Evolutionary conservation across 2,888 invertebrate species (phyloP).

Genomic region (Tridacna gigas): DNA sequence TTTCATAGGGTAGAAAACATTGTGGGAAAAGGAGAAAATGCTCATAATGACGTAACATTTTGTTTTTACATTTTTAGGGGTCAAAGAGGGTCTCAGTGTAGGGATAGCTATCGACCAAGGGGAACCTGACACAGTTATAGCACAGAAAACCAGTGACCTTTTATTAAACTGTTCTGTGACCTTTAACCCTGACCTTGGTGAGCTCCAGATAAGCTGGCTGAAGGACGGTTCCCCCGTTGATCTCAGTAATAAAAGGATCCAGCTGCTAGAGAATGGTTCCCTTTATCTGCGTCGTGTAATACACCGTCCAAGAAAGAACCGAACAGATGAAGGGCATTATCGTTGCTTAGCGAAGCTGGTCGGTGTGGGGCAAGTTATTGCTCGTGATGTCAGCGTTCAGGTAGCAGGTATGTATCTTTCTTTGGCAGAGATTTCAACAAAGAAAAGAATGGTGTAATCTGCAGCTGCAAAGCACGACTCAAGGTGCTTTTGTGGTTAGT

Average conservation of each 20-base stretch:
- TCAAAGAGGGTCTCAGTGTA: conserved; percentile 39
- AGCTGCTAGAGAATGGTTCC: conserved; percentile 67
- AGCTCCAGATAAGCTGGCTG: conserved; percentile 58
- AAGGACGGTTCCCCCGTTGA: conserved; percentile 63
- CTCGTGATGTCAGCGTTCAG: conserved; percentile 50
- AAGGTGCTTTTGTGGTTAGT: too few relatives aligned
- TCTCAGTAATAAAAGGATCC: conserved; percentile 59
- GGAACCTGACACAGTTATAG: conserved; percentile 61
- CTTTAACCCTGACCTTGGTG: conserved; percentile 50
- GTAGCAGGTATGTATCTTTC: conserved; percentile 57
- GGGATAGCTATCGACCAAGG: conserved; percentile 55
- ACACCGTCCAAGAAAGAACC: conserved; percentile 64
- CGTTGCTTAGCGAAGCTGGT: conserved; percentile 51
- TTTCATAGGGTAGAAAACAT: too few relatives aligned
- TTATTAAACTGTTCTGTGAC: conserved; percentile 70
- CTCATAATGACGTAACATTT: too few relatives aligned
- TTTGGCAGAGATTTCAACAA: not conserved
- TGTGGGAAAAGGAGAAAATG: too few relatives aligned
- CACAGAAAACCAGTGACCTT: conserved; percentile 69
- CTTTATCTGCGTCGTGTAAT: conserved; percentile 67
- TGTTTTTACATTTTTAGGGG: conserved; percentile 57
- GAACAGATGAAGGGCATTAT: conserved; percentile 65
- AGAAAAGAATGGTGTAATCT: too few relatives aligned
- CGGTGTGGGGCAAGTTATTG: conserved; percentile 57
- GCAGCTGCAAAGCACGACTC: too few relatives aligned